Evolutionary conservation across 1,140 invertebrate genomes (phyloP).

Genomic region (Stegodyphus mimosarum): DNA sequence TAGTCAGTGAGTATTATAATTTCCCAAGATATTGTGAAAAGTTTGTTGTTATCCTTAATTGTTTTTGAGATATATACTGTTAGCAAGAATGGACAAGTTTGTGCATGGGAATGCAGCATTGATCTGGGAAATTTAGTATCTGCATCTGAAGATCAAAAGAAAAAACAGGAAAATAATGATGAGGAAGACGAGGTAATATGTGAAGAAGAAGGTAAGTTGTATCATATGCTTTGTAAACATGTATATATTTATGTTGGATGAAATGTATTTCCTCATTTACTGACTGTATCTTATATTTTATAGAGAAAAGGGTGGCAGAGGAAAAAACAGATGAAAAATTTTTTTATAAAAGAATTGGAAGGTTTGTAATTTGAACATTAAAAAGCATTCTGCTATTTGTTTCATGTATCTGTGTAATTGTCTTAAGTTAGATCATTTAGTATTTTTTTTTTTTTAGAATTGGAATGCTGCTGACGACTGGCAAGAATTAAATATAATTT

Average conservation of each 20-base stretch:
- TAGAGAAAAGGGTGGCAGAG: no score
- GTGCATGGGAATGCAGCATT: conserved; percentile 88
- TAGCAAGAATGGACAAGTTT: conserved; percentile 76
- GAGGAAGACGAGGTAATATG: conserved; percentile 61
- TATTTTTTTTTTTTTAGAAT: no score
- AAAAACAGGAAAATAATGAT: conserved; percentile 70
- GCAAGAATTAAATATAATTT: no score
- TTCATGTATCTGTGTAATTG: not conserved
- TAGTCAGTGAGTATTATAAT: no score
- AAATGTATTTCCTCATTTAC: no score
- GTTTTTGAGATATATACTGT: conserved; percentile 69
- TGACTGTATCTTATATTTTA: no score
- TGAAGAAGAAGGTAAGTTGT: conserved; percentile 30
- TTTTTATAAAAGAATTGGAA: conserved; percentile 52
- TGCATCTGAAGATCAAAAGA: conserved; percentile 66
- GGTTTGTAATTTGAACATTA: not conserved
- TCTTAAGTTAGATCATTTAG: no score
- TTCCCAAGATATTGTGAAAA: no score
- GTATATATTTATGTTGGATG: no score
- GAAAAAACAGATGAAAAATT: conserved; percentile 27
- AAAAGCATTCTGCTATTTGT: not conserved
- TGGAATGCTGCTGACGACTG: no score
- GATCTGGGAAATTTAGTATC: conserved; percentile 75
- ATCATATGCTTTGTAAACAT: not conserved
- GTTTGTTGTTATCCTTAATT: conserved; percentile 17